Evolutionary conservation across 2,888 invertebrate species (phyloP).

Genomic region (Ernsta delagoae): DNA sequence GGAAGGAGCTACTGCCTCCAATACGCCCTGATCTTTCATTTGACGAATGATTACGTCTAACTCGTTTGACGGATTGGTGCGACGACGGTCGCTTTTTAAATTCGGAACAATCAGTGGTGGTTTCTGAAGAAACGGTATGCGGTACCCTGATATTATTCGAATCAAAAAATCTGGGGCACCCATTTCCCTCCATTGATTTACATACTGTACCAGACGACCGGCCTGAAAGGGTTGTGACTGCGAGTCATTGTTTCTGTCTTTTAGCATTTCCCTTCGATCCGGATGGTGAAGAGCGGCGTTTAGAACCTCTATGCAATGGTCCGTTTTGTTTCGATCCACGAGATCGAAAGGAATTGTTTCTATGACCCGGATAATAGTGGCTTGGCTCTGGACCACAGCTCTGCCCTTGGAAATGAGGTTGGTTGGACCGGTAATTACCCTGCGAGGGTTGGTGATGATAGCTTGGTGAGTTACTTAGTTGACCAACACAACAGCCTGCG

Average conservation of each 20-base stretch:
- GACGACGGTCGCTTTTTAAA: constrained; percentile 16
- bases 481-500: neutral
- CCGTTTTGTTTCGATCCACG: neutral
- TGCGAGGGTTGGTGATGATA: constrained; percentile 11
- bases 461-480: neutral
- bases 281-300: neutral
- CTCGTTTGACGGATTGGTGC: neutral
- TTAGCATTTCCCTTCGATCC: constrained; percentile 8
- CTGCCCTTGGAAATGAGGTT: neutral
- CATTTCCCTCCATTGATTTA: constrained; percentile 21
- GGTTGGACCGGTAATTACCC: neutral
- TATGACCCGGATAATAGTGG: neutral
- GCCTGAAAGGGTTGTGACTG: constrained; percentile 15
- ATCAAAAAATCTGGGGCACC: constrained; percentile 23
- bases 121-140: constrained; percentile 32
- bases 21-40: constrained; percentile 37
- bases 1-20: constrained; percentile 13
- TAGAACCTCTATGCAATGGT: constrained; percentile 8
- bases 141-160: constrained; percentile 33
- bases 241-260: constrained; percentile 33
- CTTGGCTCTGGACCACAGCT: neutral
- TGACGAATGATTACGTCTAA: constrained; percentile 26
- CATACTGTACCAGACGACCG: constrained; percentile 5
- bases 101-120: constrained; percentile 29
- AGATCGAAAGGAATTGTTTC: constrained; percentile 13